phyloP scores from a whole-genome alignment of 2,888 invertebrate species.

The Pandemis cinnamomeana region DNA sequence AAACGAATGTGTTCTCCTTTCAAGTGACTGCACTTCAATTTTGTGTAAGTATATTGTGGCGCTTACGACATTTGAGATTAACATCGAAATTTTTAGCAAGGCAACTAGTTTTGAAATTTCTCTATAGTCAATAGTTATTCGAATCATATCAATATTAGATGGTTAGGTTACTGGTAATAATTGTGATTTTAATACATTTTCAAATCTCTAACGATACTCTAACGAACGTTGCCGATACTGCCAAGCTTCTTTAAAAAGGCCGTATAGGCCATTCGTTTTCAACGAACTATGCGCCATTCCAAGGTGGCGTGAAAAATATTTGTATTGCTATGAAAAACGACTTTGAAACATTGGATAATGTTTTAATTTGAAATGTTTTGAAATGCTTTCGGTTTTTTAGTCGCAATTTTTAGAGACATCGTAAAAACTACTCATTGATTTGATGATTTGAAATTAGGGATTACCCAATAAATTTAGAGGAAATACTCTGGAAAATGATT shows the following conservation, averaged over 20 bases:
- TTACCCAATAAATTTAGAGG: not conserved
- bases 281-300: constrained; percentile 9
- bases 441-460: not conserved
- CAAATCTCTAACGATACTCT: constrained; percentile 25
- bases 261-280: not conserved
- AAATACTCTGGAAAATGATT: not conserved
- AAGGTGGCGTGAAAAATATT: not conserved
- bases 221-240: constrained; percentile 26
- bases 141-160: constrained; percentile 75
- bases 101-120: constrained; percentile 63
- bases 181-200: constrained; percentile 42
- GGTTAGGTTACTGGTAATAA: constrained; percentile 51
- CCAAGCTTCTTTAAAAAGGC: not conserved
- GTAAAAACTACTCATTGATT: not conserved
- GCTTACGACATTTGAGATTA: constrained; percentile 7
- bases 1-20: not conserved
- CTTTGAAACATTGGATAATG: no score
- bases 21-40: not conserved
- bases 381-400: no score
- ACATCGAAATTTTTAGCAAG: constrained; percentile 58
- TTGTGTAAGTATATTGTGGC: not conserved
- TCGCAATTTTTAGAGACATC: no score
- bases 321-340: no score
- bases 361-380: no score
- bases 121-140: constrained; percentile 72